Evolutionary conservation across 2,888 invertebrate species (phyloP).

Genomic region (Lordiphosa fenestrarum): DNA sequence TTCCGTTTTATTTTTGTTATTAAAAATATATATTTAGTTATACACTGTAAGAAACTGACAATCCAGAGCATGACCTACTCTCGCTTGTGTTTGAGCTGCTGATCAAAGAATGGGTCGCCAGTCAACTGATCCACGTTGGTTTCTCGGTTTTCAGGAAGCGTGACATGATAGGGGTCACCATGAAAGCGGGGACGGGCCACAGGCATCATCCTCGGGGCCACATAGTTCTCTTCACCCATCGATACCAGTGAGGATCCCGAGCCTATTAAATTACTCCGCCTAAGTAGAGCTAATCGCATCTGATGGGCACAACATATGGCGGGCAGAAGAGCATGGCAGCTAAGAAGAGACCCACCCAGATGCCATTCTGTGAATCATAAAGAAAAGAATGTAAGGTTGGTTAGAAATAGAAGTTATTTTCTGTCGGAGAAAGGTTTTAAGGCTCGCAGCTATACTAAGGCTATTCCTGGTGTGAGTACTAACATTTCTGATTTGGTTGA

Average conservation of each 20-base stretch:
- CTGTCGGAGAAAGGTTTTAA: too few species aligned
- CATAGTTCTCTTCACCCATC: conserved; percentile 4
- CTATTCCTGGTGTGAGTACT: too few species aligned
- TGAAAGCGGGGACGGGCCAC: background rate
- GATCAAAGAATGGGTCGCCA: background rate
- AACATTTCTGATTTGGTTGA: too few species aligned
- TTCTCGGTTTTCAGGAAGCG: conserved; percentile 5
- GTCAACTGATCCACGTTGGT: conserved; percentile 6
- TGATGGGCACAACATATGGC: conserved; percentile 88
- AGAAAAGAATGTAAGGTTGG: background rate
- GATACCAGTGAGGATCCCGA: conserved; percentile 1
- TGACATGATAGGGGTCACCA: conserved; percentile 8
- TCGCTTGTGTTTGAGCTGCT: conserved; percentile 7
- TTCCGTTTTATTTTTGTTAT: background rate
- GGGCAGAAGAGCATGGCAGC: conserved; percentile 89
- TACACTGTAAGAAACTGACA: conserved; percentile 8
- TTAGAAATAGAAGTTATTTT: too few species aligned
- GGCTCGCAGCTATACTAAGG: too few species aligned
- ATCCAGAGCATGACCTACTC: conserved; percentile 5
- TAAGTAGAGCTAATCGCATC: conserved; percentile 84
- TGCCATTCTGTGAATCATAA: conserved; percentile 87
- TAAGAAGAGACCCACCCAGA: conserved; percentile 94
- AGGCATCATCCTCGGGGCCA: conserved; percentile 8
- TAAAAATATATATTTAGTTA: background rate
- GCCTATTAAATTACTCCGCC: conserved; percentile 90